phyloP scores from a whole-genome alignment of 2,797 vertebrate genomes.

The Cyclopterus lumpus region DNA sequence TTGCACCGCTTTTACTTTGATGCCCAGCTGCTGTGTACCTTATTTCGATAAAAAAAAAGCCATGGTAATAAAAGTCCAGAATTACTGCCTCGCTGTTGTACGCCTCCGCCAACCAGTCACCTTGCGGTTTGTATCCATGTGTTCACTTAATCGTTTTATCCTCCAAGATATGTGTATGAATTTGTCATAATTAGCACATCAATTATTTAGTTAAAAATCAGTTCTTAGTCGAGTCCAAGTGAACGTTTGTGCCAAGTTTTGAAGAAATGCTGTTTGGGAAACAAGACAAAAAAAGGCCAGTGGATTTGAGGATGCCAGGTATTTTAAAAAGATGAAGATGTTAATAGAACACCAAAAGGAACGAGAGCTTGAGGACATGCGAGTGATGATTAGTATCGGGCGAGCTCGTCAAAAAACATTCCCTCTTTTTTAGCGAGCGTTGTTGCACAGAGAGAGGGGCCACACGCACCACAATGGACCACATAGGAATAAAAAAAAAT shows the following conservation, averaged over 20 bases:
- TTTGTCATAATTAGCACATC: background rate
- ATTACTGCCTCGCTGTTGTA: background rate
- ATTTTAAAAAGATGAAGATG: background rate
- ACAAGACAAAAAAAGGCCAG: conserved; percentile 5
- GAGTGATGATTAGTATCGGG: background rate
- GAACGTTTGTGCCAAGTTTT: background rate
- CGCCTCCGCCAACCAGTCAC: no score
- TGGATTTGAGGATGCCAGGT: background rate
- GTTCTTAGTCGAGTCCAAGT: background rate
- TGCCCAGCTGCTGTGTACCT: background rate
- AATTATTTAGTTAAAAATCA: background rate
- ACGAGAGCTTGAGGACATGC: background rate
- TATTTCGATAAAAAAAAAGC: conserved; percentile 20
- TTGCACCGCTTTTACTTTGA: conserved; percentile 8
- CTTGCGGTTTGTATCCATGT: background rate
- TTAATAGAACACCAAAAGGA: background rate
- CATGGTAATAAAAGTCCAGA: background rate
- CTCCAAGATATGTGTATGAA: background rate
- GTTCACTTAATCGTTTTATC: background rate
- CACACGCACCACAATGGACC: background rate
- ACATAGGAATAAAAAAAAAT: conserved; percentile 24
- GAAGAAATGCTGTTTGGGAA: background rate
- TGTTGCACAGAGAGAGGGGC: background rate
- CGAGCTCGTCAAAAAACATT: background rate
- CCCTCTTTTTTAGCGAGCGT: background rate